Base-by-base conservation (phyloP, 2,797 vertebrate genomes). In the Parauchenoglanis punctatus region DNA sequence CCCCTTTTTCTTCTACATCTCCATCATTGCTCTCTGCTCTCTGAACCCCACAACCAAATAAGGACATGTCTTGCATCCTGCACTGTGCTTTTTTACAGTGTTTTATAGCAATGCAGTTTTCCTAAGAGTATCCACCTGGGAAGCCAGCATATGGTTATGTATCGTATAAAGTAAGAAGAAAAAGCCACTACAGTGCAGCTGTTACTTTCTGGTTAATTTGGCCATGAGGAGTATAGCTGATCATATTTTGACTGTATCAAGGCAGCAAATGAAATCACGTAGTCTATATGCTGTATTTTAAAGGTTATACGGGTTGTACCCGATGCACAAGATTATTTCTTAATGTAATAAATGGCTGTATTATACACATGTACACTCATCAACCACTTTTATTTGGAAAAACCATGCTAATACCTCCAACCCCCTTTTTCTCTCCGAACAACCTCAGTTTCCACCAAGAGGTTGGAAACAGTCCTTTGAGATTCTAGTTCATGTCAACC, bases 1-100 rank as follows among this genome's bases (percentile, higher is more conserved):
- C 56, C 28, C 25, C 15, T 77, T 76, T 80, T 78, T 28, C 13
- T 75, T 12, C 56, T 72, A 63, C 73, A 63, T 90, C 70, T 67
- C 63, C 65, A 70, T 91, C 63, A 65, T 35, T 89, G 88, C 52
- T 72, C 35, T 81, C 28, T 85, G 35, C 10, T 46, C 83, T n/a
- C 1, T 20, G 2, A 35, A 23, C 11, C 46, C 52, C 40, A 12
- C 31, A 78, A 76, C 40, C 4, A 44, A 80, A 68, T 59, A 40
- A 67, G 28, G 2, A 31, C 10, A 15, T 65, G 44, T 17, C 46
- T n/a, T 52, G n/a, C n/a, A 56, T 77, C 49, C 56, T 56, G n/a
- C 12, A 25, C 28, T 56, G 17, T 72, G 23, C 54, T 84, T 67
- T 56, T 35, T 18, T 81, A 54, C 25, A 20, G 2, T 44, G 7